Conservation (phyloP, 2,797 vertebrate genomes). For the Ptychadena robeensis region DNA sequence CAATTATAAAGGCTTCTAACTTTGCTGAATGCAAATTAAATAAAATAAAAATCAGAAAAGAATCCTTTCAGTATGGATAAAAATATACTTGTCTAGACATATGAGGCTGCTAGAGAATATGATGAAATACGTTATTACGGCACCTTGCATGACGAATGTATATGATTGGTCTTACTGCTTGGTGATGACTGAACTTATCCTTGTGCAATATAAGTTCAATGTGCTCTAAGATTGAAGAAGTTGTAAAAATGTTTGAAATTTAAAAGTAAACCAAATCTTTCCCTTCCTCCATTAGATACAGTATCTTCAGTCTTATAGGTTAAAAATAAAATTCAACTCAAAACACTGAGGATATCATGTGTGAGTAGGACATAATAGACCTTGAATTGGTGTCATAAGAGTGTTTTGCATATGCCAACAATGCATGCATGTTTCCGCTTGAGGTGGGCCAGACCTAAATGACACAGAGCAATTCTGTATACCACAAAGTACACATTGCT, state of each 20-base stretch:
- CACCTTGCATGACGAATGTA: conserved; percentile 78
- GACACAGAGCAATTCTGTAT: no score
- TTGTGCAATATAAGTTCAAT: conserved; percentile 73
- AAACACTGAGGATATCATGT: no score
- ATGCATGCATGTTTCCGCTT: no score
- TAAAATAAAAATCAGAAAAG: conserved; percentile 64
- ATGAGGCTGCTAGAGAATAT: conserved; percentile 78
- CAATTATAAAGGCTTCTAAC: conserved; percentile 80
- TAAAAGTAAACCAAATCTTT: no score
- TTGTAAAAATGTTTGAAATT: conserved; percentile 6
- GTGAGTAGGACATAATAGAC: no score
- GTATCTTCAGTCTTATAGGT: no score
- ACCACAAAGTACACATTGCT: no score
- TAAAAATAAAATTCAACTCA: no score
- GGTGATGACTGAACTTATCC: conserved; percentile 78
- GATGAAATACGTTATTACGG: conserved; percentile 84
- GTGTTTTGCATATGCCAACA: no score
- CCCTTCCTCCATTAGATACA: no score
- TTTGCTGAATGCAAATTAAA: conserved; percentile 65
- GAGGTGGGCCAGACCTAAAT: no score
- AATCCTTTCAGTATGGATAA: conserved; percentile 75
- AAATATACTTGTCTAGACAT: conserved; percentile 74
- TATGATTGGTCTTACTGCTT: conserved; percentile 78
- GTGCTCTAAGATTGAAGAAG: conserved; percentile 16
- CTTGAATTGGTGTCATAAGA: no score